A percentile compares a stretch with the other conserved stretches of the same genome.
phyloP scores from a whole-genome alignment of 92 coral and sea anemone species.

The Plumapathes pennacea region DNA sequence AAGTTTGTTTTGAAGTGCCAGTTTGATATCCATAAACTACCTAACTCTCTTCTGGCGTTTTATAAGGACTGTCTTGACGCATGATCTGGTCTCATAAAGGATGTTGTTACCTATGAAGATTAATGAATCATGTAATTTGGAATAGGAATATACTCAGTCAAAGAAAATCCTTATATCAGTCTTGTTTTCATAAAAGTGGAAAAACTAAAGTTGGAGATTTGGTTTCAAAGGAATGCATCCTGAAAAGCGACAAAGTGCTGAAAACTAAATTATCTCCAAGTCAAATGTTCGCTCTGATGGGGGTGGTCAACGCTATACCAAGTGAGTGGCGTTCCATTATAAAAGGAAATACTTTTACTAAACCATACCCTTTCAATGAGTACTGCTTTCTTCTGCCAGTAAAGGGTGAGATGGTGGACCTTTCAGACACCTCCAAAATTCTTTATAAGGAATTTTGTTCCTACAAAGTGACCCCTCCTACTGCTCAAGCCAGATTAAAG shows the following conservation, averaged over 20 bases:
- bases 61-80: conserved; percentile 23
- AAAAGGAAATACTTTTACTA: background rate
- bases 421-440: conserved; percentile 1
- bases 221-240: background rate
- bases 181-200: background rate
- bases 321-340: conserved; percentile 1
- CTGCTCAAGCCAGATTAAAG: conserved; percentile 1
- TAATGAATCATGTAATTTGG: conserved; percentile 6
- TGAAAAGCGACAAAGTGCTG: background rate
- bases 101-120: background rate
- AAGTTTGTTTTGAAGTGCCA: conserved; percentile 12
- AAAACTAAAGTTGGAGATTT: conserved; percentile 4
- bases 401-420: background rate
- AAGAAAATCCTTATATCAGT: background rate
- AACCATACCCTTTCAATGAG: background rate
- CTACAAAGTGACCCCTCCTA: background rate
- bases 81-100: background rate
- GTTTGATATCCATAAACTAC: conserved; percentile 8
- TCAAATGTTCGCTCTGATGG: background rate
- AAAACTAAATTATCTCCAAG: conserved; percentile 1
- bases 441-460: conserved; percentile 1
- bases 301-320: background rate
- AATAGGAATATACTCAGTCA: background rate
- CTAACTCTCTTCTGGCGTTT: conserved; percentile 4
- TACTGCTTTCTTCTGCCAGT: background rate